Evolutionary conservation across 2,888 invertebrate genomes (phyloP).

Genomic region (Sepioteuthis lessoniana): DNA sequence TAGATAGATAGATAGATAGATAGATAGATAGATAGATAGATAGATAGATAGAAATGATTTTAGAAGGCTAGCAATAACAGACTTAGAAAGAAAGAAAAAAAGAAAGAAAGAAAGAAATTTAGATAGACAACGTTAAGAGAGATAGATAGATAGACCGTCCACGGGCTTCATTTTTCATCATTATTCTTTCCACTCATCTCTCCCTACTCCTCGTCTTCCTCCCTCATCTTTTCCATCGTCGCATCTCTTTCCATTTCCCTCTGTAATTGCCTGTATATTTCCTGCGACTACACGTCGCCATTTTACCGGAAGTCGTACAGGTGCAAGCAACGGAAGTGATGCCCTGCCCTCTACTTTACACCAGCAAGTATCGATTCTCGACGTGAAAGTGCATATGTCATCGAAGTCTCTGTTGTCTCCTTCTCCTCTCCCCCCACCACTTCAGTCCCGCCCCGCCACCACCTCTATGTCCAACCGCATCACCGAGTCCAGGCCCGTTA

Average conservation of each 20-base stretch:
- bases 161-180: no score
- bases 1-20: neutral
- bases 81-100: no score
- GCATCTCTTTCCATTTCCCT: conserved; percentile 25
- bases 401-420: neutral
- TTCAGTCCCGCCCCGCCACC: no score
- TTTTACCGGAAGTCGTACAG: neutral
- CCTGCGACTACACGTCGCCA: neutral
- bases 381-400: conserved; percentile 23
- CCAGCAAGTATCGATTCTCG: neutral
- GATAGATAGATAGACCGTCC: neutral
- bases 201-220: no score
- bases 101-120: neutral
- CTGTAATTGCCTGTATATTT: neutral
- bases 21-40: conserved; percentile 6
- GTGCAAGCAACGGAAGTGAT: neutral
- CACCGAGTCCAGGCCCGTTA: no score
- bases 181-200: no score
- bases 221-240: neutral
- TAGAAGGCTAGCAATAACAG: neutral
- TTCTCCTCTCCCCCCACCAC: no score
- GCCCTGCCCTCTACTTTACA: neutral
- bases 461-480: no score
- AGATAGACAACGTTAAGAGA: no score
- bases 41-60: neutral